phyloP scores from a whole-genome alignment of 1,140 invertebrate species.

The Whitmania pigra region DNA sequence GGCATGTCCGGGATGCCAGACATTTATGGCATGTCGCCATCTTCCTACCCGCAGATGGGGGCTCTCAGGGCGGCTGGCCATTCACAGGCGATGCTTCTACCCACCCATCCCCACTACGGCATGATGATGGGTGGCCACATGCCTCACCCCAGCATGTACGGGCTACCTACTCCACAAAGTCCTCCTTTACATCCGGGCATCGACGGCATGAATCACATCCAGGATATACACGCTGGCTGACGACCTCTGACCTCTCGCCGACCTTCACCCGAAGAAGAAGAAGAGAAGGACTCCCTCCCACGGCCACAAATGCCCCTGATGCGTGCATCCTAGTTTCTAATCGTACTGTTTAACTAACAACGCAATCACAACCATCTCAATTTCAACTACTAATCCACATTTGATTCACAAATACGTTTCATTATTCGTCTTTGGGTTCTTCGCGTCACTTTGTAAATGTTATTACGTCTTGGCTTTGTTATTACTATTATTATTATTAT shows the following conservation, averaged over 20 bases:
- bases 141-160: slow-evolving; percentile 23
- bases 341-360: not conserved
- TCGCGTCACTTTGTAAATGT: slow-evolving; percentile 1
- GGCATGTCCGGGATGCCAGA: slow-evolving; percentile 42
- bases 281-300: not conserved
- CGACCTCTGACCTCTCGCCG: not conserved
- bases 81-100: slow-evolving; percentile 46
- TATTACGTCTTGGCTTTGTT: not conserved
- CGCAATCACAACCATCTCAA: not conserved
- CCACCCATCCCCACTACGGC: slow-evolving; percentile 44
- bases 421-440: not conserved
- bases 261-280: no score
- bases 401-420: not conserved
- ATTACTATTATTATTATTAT: not conserved
- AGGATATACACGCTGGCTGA: slow-evolving; percentile 47
- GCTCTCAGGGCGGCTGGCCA: slow-evolving; percentile 45
- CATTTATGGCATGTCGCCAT: slow-evolving; percentile 41
- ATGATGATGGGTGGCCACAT: slow-evolving; percentile 43
- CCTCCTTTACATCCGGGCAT: slow-evolving; percentile 43
- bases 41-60: slow-evolving; percentile 43
- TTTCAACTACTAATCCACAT: not conserved
- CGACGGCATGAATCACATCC: slow-evolving; percentile 45
- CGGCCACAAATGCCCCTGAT: not conserved
- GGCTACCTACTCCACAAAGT: slow-evolving; percentile 39
- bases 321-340: not conserved